Evolutionary conservation across 2,113 vertebrate species (phyloP), one percentile per base, ranked within the genome.

Genomic region (Axis porcinus): DNA sequence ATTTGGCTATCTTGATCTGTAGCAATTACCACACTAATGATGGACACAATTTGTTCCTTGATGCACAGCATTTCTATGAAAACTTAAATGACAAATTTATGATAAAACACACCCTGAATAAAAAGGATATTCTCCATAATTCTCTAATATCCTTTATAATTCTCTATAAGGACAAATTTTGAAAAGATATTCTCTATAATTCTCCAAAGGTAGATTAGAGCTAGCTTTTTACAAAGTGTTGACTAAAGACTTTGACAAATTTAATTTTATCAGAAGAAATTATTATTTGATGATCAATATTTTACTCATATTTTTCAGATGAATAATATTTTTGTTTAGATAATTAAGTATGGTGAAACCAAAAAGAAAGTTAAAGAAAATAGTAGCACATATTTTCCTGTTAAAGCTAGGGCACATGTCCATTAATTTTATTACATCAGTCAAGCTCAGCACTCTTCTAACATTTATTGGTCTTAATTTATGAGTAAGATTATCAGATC

Each of bases 21-120:
- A 97, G 87, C 90, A 97, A 98, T 99, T 98, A 98, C 87, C 96
- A 94, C 86, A 97, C 96, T 98, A 98, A 99, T 98, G 97, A 95
- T 55, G 94, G 97, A 98, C 67, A 97, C 98, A 98, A 94, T 98
- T 98, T 98, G 84, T 87, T 98, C 94, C 89, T 98, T 98, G 57
- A 98, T 98, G 55, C 47, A 94, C 87, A 97, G 57, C 70, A 98
- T 89, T 21, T 94, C 23, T 86, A 81, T 95, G 55, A 94, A 96
- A 96, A 67, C 14, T 58, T 96, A 82, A 89, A 84, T 83, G 30
- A 57, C 78, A 93, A 92, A 96, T 57, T 86, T 58, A 92, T 25
- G 40, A 52, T 95, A 89, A 97, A 96, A 95, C 40, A 25, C 0
- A 50, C 7, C 9, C 1, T 89, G 3, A 55, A 47, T 58, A 36